Evolutionary conservation across 1,140 invertebrate species (phyloP).

Genomic region (Metaphire vulgaris): DNA sequence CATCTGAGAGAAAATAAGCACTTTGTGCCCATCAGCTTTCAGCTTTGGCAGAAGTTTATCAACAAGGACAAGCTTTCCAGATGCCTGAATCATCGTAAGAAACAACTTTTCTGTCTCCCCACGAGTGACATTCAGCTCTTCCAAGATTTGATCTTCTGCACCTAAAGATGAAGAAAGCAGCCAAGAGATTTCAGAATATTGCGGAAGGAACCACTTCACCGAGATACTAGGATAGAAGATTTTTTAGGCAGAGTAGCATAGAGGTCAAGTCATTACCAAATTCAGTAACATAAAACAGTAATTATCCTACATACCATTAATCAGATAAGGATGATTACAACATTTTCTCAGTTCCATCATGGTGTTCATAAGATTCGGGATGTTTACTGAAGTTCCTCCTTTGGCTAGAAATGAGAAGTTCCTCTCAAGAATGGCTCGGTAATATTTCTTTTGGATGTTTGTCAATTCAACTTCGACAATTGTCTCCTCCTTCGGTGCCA

Average conservation of each 20-base stretch:
- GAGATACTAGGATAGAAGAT: too few species aligned
- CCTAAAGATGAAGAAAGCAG: slow-evolving; percentile 44
- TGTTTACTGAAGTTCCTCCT: slow-evolving; percentile 72
- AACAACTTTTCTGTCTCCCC: slow-evolving; percentile 36
- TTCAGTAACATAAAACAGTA: too few species aligned
- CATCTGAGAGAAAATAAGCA: slow-evolving; percentile 99
- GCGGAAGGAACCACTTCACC: not conserved
- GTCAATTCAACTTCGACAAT: slow-evolving; percentile 98
- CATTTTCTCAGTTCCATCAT: slow-evolving; percentile 99
- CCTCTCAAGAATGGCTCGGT: slow-evolving; percentile 93
- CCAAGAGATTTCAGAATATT: not conserved
- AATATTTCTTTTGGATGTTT: slow-evolving; percentile 99
- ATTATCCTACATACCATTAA: slow-evolving; percentile 66
- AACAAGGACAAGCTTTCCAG: slow-evolving; percentile 96
- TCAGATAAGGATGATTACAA: slow-evolving; percentile 97
- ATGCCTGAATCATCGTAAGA: slow-evolving; percentile 45
- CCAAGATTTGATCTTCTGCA: slow-evolving; percentile 95
- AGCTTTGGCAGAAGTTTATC: slow-evolving; percentile 96
- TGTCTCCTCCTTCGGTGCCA: slow-evolving; percentile 98
- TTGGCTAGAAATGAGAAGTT: slow-evolving; percentile 98
- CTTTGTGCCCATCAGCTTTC: slow-evolving; percentile 89
- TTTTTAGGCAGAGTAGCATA: too few species aligned
- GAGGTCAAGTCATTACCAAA: too few species aligned
- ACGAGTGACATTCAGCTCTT: slow-evolving; percentile 57
- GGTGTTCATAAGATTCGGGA: slow-evolving; percentile 99